Conservation (phyloP, 2,888 invertebrate genomes). For the Eupithecia dodoneata region DNA sequence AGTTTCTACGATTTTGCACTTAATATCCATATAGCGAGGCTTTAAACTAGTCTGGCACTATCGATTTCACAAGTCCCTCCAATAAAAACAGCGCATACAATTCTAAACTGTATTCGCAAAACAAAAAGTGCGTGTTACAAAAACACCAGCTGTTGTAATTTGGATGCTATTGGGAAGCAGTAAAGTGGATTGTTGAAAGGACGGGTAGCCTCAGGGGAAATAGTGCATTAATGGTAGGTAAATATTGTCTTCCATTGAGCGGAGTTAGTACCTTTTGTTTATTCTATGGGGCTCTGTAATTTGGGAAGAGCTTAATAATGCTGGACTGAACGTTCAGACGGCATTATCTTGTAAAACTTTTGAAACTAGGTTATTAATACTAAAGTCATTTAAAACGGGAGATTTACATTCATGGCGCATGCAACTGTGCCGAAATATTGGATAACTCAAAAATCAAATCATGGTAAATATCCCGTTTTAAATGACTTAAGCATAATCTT, state of each 20-base stretch:
- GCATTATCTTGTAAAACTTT: too few relatives aligned
- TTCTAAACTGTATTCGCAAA: not conserved
- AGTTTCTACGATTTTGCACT: not conserved
- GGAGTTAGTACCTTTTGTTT: not conserved
- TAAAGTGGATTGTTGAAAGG: slow-evolving; percentile 8
- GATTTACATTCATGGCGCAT: too few relatives aligned
- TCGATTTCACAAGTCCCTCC: not conserved
- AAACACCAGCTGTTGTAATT: not conserved
- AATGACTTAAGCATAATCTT: too few relatives aligned
- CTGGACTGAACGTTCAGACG: not conserved
- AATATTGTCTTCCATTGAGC: slow-evolving; percentile 36
- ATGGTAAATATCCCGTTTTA: too few relatives aligned
- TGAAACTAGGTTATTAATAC: too few relatives aligned
- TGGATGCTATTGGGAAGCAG: not conserved
- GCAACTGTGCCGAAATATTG: too few relatives aligned
- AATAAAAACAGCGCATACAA: slow-evolving; percentile 5
- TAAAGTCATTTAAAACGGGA: too few relatives aligned
- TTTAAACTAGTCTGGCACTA: not conserved
- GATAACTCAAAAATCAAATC: too few relatives aligned
- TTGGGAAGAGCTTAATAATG: not conserved
- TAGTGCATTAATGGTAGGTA: slow-evolving; percentile 41
- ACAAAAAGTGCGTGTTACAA: slow-evolving; percentile 8
- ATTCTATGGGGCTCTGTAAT: not conserved
- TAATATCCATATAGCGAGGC: not conserved
- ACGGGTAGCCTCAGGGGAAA: slow-evolving; percentile 32